Evolutionary conservation across 64 coral and sea anemone species (phyloP), one percentile per base, ranked within the genome.

Genomic region (Dendrophyllia cribrosa): DNA sequence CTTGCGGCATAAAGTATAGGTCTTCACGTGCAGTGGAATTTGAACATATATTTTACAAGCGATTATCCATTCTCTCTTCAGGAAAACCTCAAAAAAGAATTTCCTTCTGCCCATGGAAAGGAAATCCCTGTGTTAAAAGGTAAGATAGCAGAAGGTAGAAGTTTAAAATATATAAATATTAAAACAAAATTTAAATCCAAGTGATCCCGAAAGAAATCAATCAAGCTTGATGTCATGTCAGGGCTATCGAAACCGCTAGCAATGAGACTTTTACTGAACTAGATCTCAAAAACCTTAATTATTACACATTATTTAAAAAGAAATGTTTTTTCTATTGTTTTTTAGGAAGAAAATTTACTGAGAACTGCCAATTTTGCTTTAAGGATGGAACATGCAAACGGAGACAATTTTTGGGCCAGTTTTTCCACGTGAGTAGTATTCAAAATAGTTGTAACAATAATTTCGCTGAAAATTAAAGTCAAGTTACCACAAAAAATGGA

Each of bases 11-110:
- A 34, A 34, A 34, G 34, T 34, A 34, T 34, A 34, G 34, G 34
- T 34, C 34, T 34, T 34, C 34, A 34, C 2, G 34, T 34, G 34
- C 34, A 34, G 34, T 34, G 34, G 34, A 34, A 34, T 34, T 34
- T 34, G 2, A 34, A 34, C 34, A 34, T 34, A 2, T 19, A 75
- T 15, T 73, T 44, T 23, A 46, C 70, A 45, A 13, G 43, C 13
- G 17, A 43, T 19, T 46, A 45, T 43, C 13, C 5, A 22, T 52
- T 0, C 67, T 51, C 21, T 4, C 19, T 67, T 52, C 50, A 84
- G 80, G 80, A 84, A 84, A 84, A 84, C 43, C 62, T 84, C 19
- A 67, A 59, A 68, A 84, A 84, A 15, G 80, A 84, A 62, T 84
- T 66, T 67, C 80, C 80, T 4, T 24, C 43, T 3, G 80, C 61